Evolutionary conservation across 2,113 vertebrate genomes (phyloP).

Genomic region (Hylia prasina): DNA sequence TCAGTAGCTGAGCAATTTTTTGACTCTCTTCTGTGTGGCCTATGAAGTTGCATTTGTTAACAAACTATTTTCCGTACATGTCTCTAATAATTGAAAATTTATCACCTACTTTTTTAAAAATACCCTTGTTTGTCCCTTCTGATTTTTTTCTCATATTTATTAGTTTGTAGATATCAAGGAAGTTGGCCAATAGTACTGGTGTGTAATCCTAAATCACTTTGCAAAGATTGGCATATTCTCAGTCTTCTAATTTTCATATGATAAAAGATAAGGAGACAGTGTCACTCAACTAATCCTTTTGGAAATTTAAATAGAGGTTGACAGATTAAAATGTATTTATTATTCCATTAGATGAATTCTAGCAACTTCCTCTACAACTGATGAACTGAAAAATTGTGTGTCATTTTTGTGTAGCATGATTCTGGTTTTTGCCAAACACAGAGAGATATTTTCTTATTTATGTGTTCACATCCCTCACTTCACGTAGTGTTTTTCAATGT

Average conservation of each 20-base stretch:
- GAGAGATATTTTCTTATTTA: not conserved
- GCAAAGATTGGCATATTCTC: not conserved
- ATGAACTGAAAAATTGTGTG: not conserved
- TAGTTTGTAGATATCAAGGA: not conserved
- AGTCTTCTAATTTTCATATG: not conserved
- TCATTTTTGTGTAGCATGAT: not conserved
- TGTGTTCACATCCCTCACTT: not conserved
- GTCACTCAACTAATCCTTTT: not conserved
- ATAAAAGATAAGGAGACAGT: not conserved
- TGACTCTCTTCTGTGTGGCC: not conserved
- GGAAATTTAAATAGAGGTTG: not conserved
- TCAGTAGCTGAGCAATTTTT: not conserved
- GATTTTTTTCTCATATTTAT: not conserved
- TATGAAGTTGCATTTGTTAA: not conserved
- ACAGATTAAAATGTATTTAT: not conserved
- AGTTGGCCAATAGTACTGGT: not conserved
- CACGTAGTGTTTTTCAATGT: fast-evolving
- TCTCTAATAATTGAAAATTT: not conserved
- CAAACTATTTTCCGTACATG: not conserved
- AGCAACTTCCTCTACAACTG: not conserved
- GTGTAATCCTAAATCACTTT: not conserved
- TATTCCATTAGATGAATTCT: not conserved
- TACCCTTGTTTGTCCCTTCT: not conserved
- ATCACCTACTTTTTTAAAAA: not conserved
- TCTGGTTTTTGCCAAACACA: not conserved